phyloP scores from a whole-genome alignment of 2,797 vertebrate species.

The Oceanodroma leucorhoa region DNA sequence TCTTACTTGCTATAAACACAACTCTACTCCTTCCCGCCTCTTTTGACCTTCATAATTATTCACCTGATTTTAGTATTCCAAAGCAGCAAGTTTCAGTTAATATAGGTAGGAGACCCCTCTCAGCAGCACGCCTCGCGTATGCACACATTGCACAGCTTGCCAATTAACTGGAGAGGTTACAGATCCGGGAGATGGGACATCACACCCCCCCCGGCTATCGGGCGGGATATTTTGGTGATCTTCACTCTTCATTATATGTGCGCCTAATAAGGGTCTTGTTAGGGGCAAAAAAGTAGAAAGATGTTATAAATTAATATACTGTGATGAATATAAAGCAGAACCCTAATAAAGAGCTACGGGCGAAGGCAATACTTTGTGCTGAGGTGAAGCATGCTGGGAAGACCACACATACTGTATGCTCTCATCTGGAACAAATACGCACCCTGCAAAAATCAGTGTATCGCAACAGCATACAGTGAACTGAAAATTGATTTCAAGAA shows the following conservation, averaged over 20 bases:
- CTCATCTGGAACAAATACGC: neutral
- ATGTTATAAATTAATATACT: neutral
- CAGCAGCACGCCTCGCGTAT: fast-evolving
- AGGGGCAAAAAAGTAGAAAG: neutral
- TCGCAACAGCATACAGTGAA: neutral
- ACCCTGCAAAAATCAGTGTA: neutral
- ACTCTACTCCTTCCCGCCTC: neutral
- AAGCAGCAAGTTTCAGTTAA: neutral
- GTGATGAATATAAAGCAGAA: neutral
- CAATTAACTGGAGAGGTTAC: neutral
- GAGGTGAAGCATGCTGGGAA: neutral
- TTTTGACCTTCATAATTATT: neutral
- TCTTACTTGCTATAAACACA: neutral
- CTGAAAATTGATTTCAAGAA: too few relatives aligned
- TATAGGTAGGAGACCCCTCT: fast-evolving
- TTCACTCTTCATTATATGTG: neutral
- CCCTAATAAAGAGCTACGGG: neutral
- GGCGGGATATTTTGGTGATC: neutral
- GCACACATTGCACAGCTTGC: fast-evolving
- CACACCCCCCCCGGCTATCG: fast-evolving
- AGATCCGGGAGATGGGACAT: neutral
- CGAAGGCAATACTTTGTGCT: neutral
- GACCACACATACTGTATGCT: fast-evolving
- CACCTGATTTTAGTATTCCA: neutral
- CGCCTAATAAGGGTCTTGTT: neutral